A percentile compares a stretch with the other conserved stretches of the same genome.
Evolutionary conservation across 1,140 invertebrate species (phyloP).

Genomic region (Meloidogyne hapla): DNA sequence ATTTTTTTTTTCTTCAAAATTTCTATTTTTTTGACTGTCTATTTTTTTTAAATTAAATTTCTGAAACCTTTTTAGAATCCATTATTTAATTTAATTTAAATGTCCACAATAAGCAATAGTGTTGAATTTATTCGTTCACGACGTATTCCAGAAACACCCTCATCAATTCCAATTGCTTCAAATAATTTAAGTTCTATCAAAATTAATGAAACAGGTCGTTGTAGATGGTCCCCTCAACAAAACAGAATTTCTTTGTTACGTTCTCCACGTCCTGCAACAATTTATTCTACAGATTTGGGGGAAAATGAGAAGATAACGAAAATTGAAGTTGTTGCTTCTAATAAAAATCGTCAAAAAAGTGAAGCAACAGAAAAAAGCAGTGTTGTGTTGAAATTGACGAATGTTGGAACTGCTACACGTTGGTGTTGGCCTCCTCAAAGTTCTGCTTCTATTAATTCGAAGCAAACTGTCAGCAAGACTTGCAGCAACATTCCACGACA

Average conservation of each 20-base stretch:
- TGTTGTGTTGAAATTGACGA: not conserved
- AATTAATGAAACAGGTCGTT: not conserved
- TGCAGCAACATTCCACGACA: not conserved
- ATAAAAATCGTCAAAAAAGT: not conserved
- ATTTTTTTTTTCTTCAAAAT: not conserved
- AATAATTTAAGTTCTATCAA: not conserved
- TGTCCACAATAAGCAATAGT: conserved; percentile 1
- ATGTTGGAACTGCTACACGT: not conserved
- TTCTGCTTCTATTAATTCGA: not conserved
- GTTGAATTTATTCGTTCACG: conserved; percentile 21
- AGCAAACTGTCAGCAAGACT: not conserved
- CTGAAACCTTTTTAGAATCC: not conserved
- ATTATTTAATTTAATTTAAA: not conserved
- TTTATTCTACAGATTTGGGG: not conserved
- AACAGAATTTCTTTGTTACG: not conserved
- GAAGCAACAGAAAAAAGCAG: not conserved
- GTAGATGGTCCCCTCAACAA: conserved; percentile 5
- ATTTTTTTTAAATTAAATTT: not conserved
- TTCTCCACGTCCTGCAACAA: conserved; percentile 7
- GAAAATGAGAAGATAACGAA: not conserved
- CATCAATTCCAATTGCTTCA: conserved; percentile 2
- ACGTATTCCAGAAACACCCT: conserved; percentile 17
- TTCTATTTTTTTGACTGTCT: no score
- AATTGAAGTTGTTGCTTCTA: not conserved
- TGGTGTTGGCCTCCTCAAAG: not conserved